phyloP scores from a whole-genome alignment of 2,113 vertebrate genomes.

The Callipepla californica region DNA sequence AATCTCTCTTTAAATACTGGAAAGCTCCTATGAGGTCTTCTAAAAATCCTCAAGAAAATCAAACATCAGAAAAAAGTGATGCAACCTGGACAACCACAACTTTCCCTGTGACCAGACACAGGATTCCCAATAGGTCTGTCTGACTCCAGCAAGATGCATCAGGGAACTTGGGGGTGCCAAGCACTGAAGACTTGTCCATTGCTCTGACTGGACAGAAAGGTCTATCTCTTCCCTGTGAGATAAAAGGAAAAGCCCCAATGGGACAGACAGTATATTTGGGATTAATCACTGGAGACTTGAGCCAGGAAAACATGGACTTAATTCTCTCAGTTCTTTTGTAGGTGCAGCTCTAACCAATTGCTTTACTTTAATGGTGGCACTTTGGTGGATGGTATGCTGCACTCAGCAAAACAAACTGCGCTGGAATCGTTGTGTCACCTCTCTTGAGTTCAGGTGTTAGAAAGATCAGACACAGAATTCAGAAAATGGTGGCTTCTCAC shows the following conservation, averaged over 20 bases:
- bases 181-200: background rate
- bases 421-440: background rate
- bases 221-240: background rate
- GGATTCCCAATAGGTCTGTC: accelerated
- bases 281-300: background rate
- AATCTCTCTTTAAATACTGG: no score
- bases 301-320: background rate
- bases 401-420: background rate
- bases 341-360: background rate
- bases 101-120: background rate
- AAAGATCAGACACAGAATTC: background rate
- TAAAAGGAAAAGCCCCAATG: background rate
- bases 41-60: background rate
- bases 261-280: background rate
- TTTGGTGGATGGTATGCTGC: background rate
- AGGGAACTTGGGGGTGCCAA: background rate
- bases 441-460: background rate
- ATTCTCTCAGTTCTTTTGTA: background rate
- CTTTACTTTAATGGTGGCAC: background rate
- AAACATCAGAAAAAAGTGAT: background rate
- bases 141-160: background rate
- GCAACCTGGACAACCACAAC: background rate
- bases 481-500: background rate
- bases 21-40: no score
- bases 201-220: background rate